Evolutionary conservation across 2,888 invertebrate species (phyloP).

Genomic region (Taphrorychus bicolor): DNA sequence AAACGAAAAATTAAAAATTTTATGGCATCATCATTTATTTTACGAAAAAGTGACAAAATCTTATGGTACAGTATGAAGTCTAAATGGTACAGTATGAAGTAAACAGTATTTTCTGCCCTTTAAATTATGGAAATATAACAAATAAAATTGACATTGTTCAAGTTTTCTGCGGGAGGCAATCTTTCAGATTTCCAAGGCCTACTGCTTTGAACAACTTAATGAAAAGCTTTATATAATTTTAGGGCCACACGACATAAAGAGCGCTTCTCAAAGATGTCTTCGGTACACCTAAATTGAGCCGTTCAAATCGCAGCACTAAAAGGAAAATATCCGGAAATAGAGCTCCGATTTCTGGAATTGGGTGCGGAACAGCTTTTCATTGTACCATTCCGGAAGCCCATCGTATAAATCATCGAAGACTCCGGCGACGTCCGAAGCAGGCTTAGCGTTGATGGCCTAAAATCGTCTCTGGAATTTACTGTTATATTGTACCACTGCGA

Average conservation of each 20-base stretch:
- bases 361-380: conserved; percentile 10
- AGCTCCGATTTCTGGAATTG: conserved; percentile 25
- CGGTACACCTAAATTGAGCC: background rate
- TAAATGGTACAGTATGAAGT: no score
- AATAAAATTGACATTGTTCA: no score
- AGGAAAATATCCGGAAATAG: conserved; percentile 31
- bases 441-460: conserved; percentile 12
- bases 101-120: no score
- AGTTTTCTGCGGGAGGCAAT: no score
- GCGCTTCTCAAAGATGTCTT: background rate
- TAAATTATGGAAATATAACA: no score
- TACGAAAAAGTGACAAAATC: no score
- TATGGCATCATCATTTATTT: no score
- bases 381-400: conserved; percentile 30
- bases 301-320: conserved; percentile 14
- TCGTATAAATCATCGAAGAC: conserved; percentile 37
- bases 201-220: background rate
- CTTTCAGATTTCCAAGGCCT: no score
- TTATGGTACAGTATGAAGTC: no score
- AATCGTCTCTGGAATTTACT: conserved; percentile 11
- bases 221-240: no score
- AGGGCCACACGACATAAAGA: no score
- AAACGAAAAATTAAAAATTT: no score
- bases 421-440: conserved; percentile 30
- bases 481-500: conserved; percentile 23